These are phyloP conservation scores for Hyposoter dolosus DNA, from an alignment of 2,888 invertebrate genomes.

Conservation along the genomic window DNA sequence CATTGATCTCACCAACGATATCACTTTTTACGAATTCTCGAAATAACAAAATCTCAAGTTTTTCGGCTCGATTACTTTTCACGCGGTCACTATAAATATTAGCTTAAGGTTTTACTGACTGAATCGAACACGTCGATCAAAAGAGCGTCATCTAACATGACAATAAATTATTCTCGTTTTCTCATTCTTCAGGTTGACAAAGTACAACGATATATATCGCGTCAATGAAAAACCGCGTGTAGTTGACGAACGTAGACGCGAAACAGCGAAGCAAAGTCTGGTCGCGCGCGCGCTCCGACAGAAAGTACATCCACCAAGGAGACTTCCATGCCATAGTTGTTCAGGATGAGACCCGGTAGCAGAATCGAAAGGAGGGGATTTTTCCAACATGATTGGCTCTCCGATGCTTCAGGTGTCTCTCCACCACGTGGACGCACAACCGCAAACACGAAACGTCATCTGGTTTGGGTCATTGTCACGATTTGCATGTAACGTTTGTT, in stretches of 20 bases:
- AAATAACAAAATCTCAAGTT: neutral
- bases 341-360: conserved; percentile 32
- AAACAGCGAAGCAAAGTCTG: conserved; percentile 26
- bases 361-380: conserved; percentile 74
- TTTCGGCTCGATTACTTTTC: neutral
- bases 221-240: conserved; percentile 67
- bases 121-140: neutral
- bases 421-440: conserved; percentile 75
- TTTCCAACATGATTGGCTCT: conserved; percentile 74
- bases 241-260: conserved; percentile 71
- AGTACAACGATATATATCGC: conserved; percentile 11
- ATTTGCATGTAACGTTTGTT: conserved; percentile 62
- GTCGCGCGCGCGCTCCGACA: conserved; percentile 43
- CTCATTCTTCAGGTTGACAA: neutral
- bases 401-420: conserved; percentile 72
- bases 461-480: conserved; percentile 80
- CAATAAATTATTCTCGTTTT: neutral
- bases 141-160: neutral
- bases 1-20: neutral
- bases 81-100: neutral
- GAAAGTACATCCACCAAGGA: conserved; percentile 29
- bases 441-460: conserved; percentile 70
- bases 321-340: conserved; percentile 22
- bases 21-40: neutral
- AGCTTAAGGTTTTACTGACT: neutral